Evolutionary conservation across 2,113 vertebrate genomes (phyloP).

Genomic region (Cynoglossus semilaevis): DNA sequence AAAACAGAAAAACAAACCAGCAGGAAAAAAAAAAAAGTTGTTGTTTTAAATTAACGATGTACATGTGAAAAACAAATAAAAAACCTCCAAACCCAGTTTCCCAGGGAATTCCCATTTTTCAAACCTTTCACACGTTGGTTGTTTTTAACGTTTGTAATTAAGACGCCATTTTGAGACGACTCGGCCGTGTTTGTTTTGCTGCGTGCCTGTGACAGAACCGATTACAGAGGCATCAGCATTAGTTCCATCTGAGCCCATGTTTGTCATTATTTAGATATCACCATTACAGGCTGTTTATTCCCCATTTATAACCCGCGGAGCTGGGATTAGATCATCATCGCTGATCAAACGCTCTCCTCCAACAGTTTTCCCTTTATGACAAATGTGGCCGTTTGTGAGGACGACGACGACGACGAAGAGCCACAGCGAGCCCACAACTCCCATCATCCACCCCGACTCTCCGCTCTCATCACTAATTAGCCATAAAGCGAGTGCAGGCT

Average conservation of each 20-base stretch:
- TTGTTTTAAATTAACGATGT: no score
- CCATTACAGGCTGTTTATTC: constrained; percentile 6
- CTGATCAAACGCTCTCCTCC: constrained; percentile 14
- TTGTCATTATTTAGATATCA: background rate
- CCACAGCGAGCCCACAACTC: constrained; percentile 31
- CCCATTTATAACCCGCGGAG: background rate
- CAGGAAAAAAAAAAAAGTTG: no score
- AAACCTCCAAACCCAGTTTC: no score
- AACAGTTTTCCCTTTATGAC: constrained; percentile 25
- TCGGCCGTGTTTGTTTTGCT: background rate
- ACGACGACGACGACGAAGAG: constrained; percentile 2
- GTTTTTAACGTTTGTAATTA: constrained; percentile 6
- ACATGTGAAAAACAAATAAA: constrained; percentile 6
- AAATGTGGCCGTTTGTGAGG: constrained; percentile 18
- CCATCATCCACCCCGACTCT: constrained; percentile 11
- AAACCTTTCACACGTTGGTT: constrained; percentile 32
- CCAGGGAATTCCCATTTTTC: background rate
- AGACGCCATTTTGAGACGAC: background rate
- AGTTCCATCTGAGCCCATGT: background rate
- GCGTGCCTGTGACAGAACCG: background rate
- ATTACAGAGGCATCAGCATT: constrained; percentile 1
- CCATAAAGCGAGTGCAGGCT: constrained; percentile 22
- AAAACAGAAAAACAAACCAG: no score
- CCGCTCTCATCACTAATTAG: constrained; percentile 32
- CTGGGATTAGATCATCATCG: constrained; percentile 4